Percentiles rank a stretch among this genome's conserved stretches.
These are phyloP conservation scores for Lepus europaeus DNA, from an alignment of 2,113 vertebrate genomes.

Conservation along the genomic window DNA sequence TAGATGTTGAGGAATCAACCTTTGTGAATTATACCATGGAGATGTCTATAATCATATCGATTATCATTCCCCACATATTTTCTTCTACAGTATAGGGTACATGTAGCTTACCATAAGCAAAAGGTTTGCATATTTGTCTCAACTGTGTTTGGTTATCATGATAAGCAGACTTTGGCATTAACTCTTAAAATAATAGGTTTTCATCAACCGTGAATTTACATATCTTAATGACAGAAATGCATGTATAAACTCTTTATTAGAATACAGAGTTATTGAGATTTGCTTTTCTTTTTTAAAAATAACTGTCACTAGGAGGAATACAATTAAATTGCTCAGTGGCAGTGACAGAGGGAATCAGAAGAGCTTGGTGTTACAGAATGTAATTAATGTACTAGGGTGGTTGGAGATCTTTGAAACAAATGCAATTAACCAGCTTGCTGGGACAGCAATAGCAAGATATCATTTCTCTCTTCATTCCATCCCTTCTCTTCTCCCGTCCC, in stretches of 20 bases:
- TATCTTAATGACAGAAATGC: not conserved
- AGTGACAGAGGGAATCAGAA: slow-evolving; percentile 88
- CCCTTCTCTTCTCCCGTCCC: not conserved
- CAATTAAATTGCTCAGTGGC: slow-evolving; percentile 87
- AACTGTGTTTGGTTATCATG: not conserved
- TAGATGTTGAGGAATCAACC: slow-evolving; percentile 6
- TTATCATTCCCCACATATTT: not conserved
- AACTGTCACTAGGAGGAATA: slow-evolving; percentile 82
- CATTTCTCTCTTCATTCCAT: slow-evolving; percentile 79
- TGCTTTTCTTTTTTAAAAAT: slow-evolving; percentile 67
- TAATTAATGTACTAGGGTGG: slow-evolving; percentile 87
- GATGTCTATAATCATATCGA: slow-evolving; percentile 16
- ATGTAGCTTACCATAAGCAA: slow-evolving; percentile 37
- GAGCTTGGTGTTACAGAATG: slow-evolving; percentile 87
- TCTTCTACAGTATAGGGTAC: slow-evolving; percentile 26
- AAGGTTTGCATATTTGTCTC: not conserved
- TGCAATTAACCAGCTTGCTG: slow-evolving; percentile 88
- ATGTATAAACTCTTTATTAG: slow-evolving; percentile 55
- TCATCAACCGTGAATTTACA: slow-evolving; percentile 8
- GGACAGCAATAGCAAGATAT: slow-evolving; percentile 80
- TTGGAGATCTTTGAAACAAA: slow-evolving; percentile 88
- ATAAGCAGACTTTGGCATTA: slow-evolving; percentile 35
- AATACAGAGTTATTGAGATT: slow-evolving; percentile 74
- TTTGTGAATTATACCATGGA: not conserved
- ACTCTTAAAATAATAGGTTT: not conserved